Conservation (phyloP, 2,888 invertebrate genomes). For the Leistus spinibarbis region DNA sequence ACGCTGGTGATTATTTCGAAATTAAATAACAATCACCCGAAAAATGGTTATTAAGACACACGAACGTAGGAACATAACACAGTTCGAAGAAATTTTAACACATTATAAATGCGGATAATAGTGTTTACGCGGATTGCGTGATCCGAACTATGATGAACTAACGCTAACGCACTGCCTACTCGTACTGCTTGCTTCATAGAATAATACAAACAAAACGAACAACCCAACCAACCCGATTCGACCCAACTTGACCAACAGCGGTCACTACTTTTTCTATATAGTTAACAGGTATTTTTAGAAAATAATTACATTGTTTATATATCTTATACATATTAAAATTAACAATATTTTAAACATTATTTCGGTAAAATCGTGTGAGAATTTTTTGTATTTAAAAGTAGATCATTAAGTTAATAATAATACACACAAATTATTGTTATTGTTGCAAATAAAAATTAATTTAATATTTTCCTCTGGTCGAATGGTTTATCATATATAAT, state of each 20-base stretch:
- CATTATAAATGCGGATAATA: conserved; percentile 36
- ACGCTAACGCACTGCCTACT: too few relatives aligned
- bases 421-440: too few relatives aligned
- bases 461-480: too few relatives aligned
- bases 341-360: not conserved
- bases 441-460: too few relatives aligned
- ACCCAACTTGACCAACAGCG: not conserved
- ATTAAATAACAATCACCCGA: conserved; percentile 38
- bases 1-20: conserved; percentile 33
- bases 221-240: not conserved
- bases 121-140: conserved; percentile 32
- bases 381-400: not conserved
- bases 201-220: not conserved
- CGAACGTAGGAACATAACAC: conserved; percentile 7
- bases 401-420: not conserved
- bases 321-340: not conserved
- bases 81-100: conserved; percentile 35
- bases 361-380: not conserved
- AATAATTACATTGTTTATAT: not conserved
- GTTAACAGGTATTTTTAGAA: not conserved
- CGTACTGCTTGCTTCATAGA: not conserved
- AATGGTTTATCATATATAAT: too few relatives aligned
- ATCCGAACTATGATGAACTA: conserved; percentile 3
- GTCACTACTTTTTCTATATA: not conserved
- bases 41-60: conserved; percentile 28